phyloP scores from a whole-genome alignment of 2,113 vertebrate species.

The Thunnus thynnus region DNA sequence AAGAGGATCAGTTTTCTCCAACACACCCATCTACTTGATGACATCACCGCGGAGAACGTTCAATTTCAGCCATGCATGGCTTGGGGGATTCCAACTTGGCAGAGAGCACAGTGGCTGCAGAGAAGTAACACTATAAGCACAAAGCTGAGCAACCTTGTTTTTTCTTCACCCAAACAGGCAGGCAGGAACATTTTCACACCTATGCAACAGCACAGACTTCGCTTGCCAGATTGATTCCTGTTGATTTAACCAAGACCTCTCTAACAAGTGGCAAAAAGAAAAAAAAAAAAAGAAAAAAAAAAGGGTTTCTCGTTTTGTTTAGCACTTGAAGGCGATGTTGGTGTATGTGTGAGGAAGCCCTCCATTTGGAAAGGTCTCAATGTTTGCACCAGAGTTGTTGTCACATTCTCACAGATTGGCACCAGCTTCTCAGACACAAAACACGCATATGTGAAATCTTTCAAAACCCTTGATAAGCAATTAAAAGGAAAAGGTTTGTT shows the following conservation, averaged over 20 bases:
- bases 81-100: conserved; percentile 73
- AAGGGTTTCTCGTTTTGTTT: conserved; percentile 52
- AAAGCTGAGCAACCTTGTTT: conserved; percentile 32
- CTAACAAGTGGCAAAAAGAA: conserved; percentile 15
- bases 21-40: conserved; percentile 68
- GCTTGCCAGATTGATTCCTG: conserved; percentile 44
- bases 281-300: neutral
- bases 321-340: conserved; percentile 28
- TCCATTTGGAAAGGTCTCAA: neutral
- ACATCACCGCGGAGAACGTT: conserved; percentile 69
- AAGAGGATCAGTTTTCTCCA: conserved; percentile 74
- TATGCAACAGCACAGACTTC: conserved; percentile 27
- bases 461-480: neutral
- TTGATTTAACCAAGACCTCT: conserved; percentile 49
- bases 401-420: conserved; percentile 36
- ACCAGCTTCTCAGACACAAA: conserved; percentile 25
- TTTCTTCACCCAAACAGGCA: conserved; percentile 34
- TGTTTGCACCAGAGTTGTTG: neutral
- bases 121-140: conserved; percentile 41
- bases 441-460: conserved; percentile 23
- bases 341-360: conserved; percentile 35
- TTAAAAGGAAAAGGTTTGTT: conserved; percentile 16
- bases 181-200: conserved; percentile 60
- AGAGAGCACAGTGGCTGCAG: conserved; percentile 25
- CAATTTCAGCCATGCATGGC: conserved; percentile 62